phyloP scores from a whole-genome alignment of 2,888 invertebrate genomes.

The Lasioglossum oenotherae region DNA sequence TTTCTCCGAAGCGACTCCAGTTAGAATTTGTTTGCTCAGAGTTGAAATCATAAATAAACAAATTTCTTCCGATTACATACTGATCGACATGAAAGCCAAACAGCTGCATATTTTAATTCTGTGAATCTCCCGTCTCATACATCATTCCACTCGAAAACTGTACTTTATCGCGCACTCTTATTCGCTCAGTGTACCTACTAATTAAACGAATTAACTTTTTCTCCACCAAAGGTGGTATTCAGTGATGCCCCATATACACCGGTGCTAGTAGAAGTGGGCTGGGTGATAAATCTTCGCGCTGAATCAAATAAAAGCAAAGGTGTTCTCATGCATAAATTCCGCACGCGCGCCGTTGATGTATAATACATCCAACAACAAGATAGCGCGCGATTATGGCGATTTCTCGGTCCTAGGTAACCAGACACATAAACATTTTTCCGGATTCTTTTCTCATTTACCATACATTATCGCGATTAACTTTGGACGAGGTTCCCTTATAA shows the following conservation, averaged over 20 bases:
- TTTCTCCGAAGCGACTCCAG: neutral
- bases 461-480: neutral
- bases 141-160: neutral
- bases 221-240: constrained; percentile 4
- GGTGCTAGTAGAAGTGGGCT: constrained; percentile 27
- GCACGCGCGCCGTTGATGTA: constrained; percentile 53
- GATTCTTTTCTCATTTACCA: neutral
- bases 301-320: constrained; percentile 61
- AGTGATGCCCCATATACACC: neutral
- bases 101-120: neutral
- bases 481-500: neutral
- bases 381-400: constrained; percentile 41
- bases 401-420: constrained; percentile 39
- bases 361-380: constrained; percentile 27
- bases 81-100: neutral
- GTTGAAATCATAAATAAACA: neutral
- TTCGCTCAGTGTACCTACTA: neutral
- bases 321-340: constrained; percentile 66
- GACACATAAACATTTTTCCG: neutral
- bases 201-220: constrained; percentile 23
- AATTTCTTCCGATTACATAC: neutral
- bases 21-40: neutral
- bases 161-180: neutral
- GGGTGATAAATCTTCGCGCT: constrained; percentile 54
- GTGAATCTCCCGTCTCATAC: neutral